Conservation (phyloP, 2,888 invertebrate species). For the Julus scandinavius region DNA sequence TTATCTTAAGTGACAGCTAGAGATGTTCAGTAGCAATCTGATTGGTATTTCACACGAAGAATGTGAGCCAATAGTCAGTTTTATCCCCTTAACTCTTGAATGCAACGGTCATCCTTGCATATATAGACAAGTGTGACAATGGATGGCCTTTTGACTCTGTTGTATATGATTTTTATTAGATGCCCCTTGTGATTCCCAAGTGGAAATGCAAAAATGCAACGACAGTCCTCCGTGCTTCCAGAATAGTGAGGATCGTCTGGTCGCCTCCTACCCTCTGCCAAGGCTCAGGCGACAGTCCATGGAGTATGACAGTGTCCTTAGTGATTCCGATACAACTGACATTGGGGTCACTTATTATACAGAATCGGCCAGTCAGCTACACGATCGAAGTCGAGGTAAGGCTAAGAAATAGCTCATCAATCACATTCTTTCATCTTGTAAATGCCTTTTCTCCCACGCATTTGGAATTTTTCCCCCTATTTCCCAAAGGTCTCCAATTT, state of each 20-base stretch:
- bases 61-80: neutral
- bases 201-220: constrained; percentile 50
- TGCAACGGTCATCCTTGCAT: neutral
- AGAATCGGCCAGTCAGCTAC: constrained; percentile 57
- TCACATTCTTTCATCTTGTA: constrained; percentile 45
- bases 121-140: neutral
- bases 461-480: neutral
- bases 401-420: constrained; percentile 37
- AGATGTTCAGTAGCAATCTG: neutral
- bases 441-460: neutral
- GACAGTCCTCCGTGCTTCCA: constrained; percentile 49
- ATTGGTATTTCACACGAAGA: neutral
- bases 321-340: constrained; percentile 58
- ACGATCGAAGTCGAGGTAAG: constrained; percentile 57
- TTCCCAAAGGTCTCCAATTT: neutral
- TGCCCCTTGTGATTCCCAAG: constrained; percentile 51
- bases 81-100: neutral
- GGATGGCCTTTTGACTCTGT: neutral
- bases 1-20: neutral
- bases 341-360: constrained; percentile 58
- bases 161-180: constrained; percentile 36
- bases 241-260: constrained; percentile 48
- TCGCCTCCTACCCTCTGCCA: constrained; percentile 54
- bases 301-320: constrained; percentile 58
- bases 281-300: constrained; percentile 55